Evolutionary conservation across 2,888 invertebrate genomes (phyloP).

Genomic region (Entomobrya multifasciata): DNA sequence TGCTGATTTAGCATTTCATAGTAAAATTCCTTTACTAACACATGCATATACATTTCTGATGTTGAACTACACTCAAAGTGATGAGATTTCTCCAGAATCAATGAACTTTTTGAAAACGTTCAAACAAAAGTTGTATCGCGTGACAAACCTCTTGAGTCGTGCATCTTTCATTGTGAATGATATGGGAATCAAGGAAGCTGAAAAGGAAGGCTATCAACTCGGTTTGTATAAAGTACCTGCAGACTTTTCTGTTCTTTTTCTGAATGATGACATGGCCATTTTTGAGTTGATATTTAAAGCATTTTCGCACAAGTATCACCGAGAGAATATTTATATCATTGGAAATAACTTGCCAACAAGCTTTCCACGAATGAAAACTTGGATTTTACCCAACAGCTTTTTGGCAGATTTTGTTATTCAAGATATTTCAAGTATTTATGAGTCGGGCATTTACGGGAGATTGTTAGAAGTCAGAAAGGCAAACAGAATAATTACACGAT

Average conservation of each 20-base stretch:
- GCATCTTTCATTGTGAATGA: slow-evolving; percentile 29
- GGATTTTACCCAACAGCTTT: slow-evolving; percentile 55
- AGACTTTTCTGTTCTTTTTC: slow-evolving; percentile 46
- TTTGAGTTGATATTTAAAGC: slow-evolving; percentile 32
- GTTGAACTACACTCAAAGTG: slow-evolving; percentile 42
- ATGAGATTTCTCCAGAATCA: slow-evolving; percentile 1
- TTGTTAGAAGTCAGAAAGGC: slow-evolving; percentile 43
- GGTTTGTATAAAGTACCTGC: slow-evolving; percentile 3
- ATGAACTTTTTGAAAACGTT: neutral
- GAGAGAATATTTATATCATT: neutral
- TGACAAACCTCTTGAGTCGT: neutral
- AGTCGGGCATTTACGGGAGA: slow-evolving; percentile 50
- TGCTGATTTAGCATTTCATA: slow-evolving; percentile 25
- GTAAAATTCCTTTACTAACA: slow-evolving; percentile 30
- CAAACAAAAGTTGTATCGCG: slow-evolving; percentile 17
- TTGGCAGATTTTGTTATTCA: slow-evolving; percentile 10
- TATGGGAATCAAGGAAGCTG: neutral
- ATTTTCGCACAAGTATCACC: neutral
- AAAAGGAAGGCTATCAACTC: neutral
- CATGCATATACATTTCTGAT: slow-evolving; percentile 53
- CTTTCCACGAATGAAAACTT: slow-evolving; percentile 51
- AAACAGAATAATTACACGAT: slow-evolving; percentile 53
- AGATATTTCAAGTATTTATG: slow-evolving; percentile 46
- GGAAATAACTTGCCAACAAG: slow-evolving; percentile 24
- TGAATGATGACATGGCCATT: slow-evolving; percentile 54